Base-by-base conservation (phyloP, 2,888 invertebrate genomes). In the Panopea generosa region DNA sequence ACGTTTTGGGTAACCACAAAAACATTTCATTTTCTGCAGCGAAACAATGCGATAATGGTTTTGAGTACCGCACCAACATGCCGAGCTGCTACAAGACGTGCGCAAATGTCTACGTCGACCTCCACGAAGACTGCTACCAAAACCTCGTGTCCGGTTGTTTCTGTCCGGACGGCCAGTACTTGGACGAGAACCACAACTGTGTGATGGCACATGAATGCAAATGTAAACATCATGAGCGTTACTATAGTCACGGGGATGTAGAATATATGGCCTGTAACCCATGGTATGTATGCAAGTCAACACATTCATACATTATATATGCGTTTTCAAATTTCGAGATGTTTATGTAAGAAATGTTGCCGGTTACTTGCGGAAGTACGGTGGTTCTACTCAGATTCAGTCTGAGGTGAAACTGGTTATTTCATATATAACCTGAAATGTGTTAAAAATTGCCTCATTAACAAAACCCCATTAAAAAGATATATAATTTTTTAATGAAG, bases 81-180 rank as follows among this genome's bases (percentile, higher is more conserved):
- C 74, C 79, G 3, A 65, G 74, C 18, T 82, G 79, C 52, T 77
- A 71, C 26, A 60, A 65, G 27, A 79, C 81, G 14, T 84, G 84
- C 38, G 71, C 59, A 24, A 57, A 69, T 16, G 60, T 83, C 1
- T 68, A 65, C 45, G 27, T 56, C n/a, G 74, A 71, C 7, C 16
- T 77, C 26, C 71, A 71, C 3, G 77, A 79, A n/a, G 63, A 65
- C n/a, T 79, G 79, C 33, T 63, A 47, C 38, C 59, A 65, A 20
- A 69, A 65, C 55, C 20, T 53, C 49, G 95, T 96, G 59, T 97
- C 97, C 89, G 97, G 97, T 0, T 98, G 98, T 91, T 96, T 96
- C 93, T 98, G 98, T 90, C 96, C 97, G 0, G 93, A 94, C 11
- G 97, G 96, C 0, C 95, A 53, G 22, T 70, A 60, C 47, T 59